Conservation (phyloP, 2,113 vertebrate genomes). For the Leptodactylus fuscus region DNA sequence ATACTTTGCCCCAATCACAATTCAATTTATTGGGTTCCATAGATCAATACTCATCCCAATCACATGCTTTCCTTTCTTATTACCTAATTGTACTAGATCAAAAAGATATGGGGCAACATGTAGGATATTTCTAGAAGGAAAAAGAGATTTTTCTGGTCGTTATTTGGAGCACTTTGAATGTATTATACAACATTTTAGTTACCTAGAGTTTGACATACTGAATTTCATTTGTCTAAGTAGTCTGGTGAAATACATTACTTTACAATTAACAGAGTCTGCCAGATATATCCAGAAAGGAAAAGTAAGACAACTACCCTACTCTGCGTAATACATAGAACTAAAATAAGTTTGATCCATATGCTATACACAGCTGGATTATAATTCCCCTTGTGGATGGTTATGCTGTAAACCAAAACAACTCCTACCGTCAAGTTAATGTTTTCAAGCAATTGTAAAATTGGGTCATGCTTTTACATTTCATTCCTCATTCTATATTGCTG, state of each 20-base stretch:
- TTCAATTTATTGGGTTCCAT: no score
- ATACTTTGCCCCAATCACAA: no score
- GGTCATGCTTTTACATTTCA: constrained; percentile 2
- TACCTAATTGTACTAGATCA: no score
- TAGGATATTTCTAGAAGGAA: not conserved
- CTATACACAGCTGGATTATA: not conserved
- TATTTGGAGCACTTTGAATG: no score
- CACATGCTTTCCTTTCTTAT: no score
- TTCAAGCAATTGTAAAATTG: not conserved
- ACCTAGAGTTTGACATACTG: no score
- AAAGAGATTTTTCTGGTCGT: not conserved
- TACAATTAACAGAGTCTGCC: not conserved
- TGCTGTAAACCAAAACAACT: constrained; percentile 20
- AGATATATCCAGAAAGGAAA: no score
- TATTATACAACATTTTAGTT: no score
- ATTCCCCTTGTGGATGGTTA: not conserved
- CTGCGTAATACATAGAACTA: not conserved
- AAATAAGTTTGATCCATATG: not conserved
- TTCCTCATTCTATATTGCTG: constrained; percentile 20
- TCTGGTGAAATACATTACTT: constrained; percentile 3
- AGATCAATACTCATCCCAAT: no score
- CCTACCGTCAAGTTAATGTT: not conserved
- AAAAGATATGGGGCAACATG: no score
- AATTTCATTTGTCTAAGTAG: not conserved
- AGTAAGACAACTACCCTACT: not conserved